Conservation (phyloP, 2,113 vertebrate species). For the Chaetops frenatus region DNA sequence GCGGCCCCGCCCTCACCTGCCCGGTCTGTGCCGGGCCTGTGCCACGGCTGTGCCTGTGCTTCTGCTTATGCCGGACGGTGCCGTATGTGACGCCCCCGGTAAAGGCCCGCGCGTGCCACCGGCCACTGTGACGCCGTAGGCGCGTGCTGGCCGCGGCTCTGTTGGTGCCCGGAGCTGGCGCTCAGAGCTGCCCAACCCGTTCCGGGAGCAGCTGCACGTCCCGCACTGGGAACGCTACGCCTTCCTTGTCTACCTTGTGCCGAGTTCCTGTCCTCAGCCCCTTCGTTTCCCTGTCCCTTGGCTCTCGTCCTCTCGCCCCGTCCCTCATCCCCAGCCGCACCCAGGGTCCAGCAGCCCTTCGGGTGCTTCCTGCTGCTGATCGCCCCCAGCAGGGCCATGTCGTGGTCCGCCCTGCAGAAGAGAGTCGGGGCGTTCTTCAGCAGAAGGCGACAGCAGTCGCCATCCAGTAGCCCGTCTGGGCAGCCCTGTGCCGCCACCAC, state of each 20-base stretch:
- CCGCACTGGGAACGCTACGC: not conserved
- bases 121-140: fast-evolving
- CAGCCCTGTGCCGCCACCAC: not conserved
- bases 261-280: no score
- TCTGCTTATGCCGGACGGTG: no score
- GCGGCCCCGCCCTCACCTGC: not conserved
- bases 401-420: fast-evolving
- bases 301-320: not conserved
- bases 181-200: not conserved
- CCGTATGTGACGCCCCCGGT: no score
- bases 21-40: not conserved
- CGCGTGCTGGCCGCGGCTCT: not conserved
- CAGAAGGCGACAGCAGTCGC: not conserved
- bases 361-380: not conserved
- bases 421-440: fast-evolving
- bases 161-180: not conserved
- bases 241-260: no score
- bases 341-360: not conserved
- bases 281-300: no score
- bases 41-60: no score
- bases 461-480: not conserved
- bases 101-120: fast-evolving
- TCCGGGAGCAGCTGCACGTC: not conserved
- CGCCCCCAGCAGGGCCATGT: not conserved
- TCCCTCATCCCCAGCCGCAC: no score